Base-by-base conservation (phyloP, 1,140 invertebrate species). In the Manduca sexta region DNA sequence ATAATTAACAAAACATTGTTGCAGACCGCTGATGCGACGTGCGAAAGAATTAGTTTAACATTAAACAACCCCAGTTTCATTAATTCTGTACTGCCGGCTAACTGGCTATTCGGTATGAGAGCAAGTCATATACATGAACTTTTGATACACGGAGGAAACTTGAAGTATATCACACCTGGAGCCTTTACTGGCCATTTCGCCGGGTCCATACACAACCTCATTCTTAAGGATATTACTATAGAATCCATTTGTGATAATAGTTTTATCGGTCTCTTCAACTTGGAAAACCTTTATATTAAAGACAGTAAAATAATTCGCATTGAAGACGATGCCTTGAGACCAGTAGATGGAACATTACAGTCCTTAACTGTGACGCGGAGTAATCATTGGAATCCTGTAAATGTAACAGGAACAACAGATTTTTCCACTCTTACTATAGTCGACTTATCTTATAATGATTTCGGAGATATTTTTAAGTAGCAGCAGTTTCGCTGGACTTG, bases 391-490 rank as follows among this genome's bases (percentile, higher is more conserved):
- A 42, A 82, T 60, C 81, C 79, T 2, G 31, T 14, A 8, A 67
- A 72, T 44, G 15, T 84, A 0, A 82, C 74, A 7, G 81, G 81
- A n/a, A 44, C 59, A 7, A 44, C 53, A 12, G 52, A 48, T 33
- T 53, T 69, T 4, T 2, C 10, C 2, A 40, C 45, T 45, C 16
- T 84, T 11, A 42, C 30, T 4, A 18, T 44, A 12, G 77, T 83
- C 0, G 75, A 80, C 58, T 74, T 83, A 44, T 77, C 77, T 2
- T 53, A 15, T 3, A 84, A 84, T 29, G 38, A 42, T 15, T 83
- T 85, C 47, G 37, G 56, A 17, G 58, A 63, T 40, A 60, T 67
- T 18, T 45, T n/a, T 83, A 10, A 52, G 48, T 11, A 54, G 52
- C 8, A 18, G 56, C 4, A 80, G 69, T 48, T 84, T 84, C 63